These are phyloP conservation scores for Passer montanus DNA, from an alignment of 2,113 vertebrate genomes.

Conservation along the genomic window DNA sequence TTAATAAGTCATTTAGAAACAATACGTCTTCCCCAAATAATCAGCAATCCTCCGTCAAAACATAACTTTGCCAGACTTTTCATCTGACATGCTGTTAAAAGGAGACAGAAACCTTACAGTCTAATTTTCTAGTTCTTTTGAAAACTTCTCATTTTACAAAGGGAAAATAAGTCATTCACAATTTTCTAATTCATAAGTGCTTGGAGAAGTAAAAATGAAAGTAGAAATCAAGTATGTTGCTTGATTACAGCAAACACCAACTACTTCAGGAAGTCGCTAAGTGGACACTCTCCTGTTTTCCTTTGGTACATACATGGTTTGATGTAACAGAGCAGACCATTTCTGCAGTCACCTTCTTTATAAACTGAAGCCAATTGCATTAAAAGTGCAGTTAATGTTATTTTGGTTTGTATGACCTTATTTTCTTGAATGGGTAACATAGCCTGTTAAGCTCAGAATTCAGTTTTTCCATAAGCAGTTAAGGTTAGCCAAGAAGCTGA, in stretches of 20 bases:
- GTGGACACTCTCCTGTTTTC: neutral
- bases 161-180: neutral
- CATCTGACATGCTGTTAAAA: neutral
- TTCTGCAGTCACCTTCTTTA: neutral
- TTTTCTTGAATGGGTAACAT: neutral
- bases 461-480: neutral
- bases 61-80: conserved; percentile 2
- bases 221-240: neutral
- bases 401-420: neutral
- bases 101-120: neutral
- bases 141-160: neutral
- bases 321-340: neutral
- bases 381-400: neutral
- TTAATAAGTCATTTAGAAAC: conserved; percentile 47
- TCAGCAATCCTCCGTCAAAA: conserved; percentile 35
- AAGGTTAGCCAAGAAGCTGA: neutral
- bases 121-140: neutral
- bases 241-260: neutral
- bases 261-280: neutral
- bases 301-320: neutral
- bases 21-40: conserved; percentile 34
- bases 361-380: neutral
- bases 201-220: neutral
- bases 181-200: neutral
- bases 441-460: neutral